phyloP scores from a whole-genome alignment of 2,797 vertebrate genomes.

The Erethizon dorsatum region DNA sequence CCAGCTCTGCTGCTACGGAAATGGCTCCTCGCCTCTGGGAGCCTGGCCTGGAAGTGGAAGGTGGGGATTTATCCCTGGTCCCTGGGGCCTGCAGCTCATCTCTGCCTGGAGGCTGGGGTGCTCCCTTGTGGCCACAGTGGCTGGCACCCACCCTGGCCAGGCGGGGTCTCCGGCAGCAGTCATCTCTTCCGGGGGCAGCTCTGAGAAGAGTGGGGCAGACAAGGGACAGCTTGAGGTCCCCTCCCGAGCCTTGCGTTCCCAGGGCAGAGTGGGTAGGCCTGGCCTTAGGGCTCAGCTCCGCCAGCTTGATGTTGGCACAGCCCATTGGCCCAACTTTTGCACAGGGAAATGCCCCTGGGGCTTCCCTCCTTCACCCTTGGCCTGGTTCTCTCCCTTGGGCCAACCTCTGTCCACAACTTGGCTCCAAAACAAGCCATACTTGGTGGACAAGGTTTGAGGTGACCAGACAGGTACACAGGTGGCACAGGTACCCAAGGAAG shows the following conservation, averaged over 20 bases:
- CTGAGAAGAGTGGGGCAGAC: neutral
- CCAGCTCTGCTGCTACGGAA: conserved; percentile 82
- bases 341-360: neutral
- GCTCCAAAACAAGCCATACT: neutral
- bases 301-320: accelerated
- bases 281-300: neutral
- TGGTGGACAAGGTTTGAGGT: neutral
- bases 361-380: neutral
- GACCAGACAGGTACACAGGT: neutral
- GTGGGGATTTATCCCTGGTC: neutral
- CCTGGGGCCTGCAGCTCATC: neutral
- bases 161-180: neutral
- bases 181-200: neutral
- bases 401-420: neutral
- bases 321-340: neutral
- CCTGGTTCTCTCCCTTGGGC: neutral
- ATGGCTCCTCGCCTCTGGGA: conserved; percentile 43
- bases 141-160: neutral
- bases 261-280: no score
- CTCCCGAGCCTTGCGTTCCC: neutral
- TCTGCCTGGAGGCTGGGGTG: neutral
- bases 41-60: neutral
- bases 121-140: neutral
- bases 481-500: neutral
- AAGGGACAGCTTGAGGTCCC: neutral